phyloP scores from a whole-genome alignment of 2,797 vertebrate species.

The Gouania willdenowi region DNA sequence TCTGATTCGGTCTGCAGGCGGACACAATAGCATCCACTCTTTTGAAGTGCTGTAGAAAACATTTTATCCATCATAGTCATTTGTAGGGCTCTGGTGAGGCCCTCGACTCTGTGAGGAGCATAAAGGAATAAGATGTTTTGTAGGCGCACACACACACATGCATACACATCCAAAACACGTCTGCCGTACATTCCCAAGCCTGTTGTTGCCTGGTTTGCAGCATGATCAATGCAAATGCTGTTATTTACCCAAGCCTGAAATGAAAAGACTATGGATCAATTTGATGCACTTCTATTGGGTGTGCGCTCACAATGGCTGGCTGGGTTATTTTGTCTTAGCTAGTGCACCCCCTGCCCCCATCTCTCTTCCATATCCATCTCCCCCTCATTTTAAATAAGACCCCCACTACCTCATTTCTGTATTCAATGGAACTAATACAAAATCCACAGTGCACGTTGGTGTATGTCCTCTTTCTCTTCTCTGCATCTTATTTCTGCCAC shows the following conservation, averaged over 20 bases:
- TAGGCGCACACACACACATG: conserved; percentile 7
- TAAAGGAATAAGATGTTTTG: conserved; percentile 58
- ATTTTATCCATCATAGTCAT: conserved; percentile 68
- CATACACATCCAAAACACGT: conserved; percentile 2
- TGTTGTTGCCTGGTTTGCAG: conserved; percentile 65
- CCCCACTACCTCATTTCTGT: conserved; percentile 2
- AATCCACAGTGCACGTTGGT: conserved; percentile 30
- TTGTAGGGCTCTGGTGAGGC: conserved; percentile 64
- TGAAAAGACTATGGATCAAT: conserved; percentile 81
- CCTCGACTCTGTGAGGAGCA: conserved; percentile 53
- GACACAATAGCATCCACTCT: conserved; percentile 71
- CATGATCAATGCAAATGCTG: conserved; percentile 83
- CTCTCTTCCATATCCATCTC: background rate
- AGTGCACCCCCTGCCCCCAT: conserved; percentile 4
- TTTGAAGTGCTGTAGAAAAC: conserved; percentile 69
- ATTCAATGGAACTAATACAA: conserved; percentile 49
- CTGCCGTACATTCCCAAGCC: conserved; percentile 28
- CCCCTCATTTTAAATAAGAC: conserved; percentile 23
- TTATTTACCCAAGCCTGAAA: conserved; percentile 84
- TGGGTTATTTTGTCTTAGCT: conserved; percentile 47
- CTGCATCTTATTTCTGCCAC: conserved; percentile 27
- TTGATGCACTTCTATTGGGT: conserved; percentile 75
- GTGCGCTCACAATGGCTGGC: conserved; percentile 60
- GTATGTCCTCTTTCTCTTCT: conserved; percentile 27
- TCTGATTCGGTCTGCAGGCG: conserved; percentile 52